These are phyloP conservation scores for Gadus chalcogrammus DNA, from an alignment of 2,113 vertebrate species.

Conservation along the genomic window DNA sequence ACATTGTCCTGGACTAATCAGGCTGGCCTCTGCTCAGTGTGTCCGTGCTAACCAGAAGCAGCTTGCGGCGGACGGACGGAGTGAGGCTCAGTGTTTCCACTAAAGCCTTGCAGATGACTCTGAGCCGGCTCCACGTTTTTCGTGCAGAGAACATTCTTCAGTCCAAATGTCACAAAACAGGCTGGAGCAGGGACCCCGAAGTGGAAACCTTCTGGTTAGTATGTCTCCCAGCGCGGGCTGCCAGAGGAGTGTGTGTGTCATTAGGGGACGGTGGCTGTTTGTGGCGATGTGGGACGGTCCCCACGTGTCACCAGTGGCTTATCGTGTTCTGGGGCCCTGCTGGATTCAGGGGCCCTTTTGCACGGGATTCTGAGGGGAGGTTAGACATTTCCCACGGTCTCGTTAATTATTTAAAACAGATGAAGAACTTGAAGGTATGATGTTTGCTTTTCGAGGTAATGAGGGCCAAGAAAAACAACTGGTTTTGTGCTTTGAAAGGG, in stretches of 20 bases:
- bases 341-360: conserved; percentile 18
- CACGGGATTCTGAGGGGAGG: conserved; percentile 18
- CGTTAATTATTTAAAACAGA: conserved; percentile 21
- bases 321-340: conserved; percentile 29
- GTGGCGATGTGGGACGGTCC: conserved; percentile 47
- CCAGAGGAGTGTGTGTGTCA: conserved; percentile 30
- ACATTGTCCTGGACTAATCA: conserved; percentile 29
- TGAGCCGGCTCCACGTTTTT: conserved; percentile 19
- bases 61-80: conserved; percentile 32
- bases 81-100: conserved; percentile 50
- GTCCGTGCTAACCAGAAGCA: conserved; percentile 39
- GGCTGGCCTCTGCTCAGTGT: conserved; percentile 27
- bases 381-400: conserved; percentile 30
- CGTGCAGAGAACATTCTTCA: conserved; percentile 41
- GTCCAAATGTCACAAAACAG: conserved; percentile 37
- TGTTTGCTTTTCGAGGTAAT: not conserved
- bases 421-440: not conserved
- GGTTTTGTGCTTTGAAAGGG: not conserved
- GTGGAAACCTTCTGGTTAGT: conserved; percentile 56
- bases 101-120: conserved; percentile 35
- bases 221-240: conserved; percentile 31
- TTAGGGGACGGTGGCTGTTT: conserved; percentile 54
- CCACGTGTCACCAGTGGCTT: conserved; percentile 22
- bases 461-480: not conserved
- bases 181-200: conserved; percentile 19